Percentiles rank a stretch among this genome's conserved stretches.
Evolutionary conservation across 2,113 vertebrate genomes (phyloP).

Genomic region (Coregonus clupeaformis): DNA sequence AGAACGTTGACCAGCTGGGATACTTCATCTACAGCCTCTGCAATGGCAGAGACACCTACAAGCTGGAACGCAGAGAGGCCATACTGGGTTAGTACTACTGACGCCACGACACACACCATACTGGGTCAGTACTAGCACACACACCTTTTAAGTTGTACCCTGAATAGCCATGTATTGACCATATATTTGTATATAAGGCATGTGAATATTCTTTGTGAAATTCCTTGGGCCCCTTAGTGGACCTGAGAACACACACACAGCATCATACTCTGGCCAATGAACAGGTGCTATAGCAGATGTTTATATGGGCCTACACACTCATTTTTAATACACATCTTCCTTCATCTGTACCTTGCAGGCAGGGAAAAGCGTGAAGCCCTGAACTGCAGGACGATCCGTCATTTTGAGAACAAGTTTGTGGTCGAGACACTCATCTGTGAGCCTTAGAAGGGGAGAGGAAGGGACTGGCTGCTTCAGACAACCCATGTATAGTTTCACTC

Average conservation of each 20-base stretch:
- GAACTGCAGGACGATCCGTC: conserved; percentile 80
- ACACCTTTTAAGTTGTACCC: no score
- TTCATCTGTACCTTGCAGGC: conserved; percentile 63
- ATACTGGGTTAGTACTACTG: conserved; percentile 70
- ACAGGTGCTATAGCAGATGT: no score
- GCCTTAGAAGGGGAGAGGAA: conserved; percentile 49
- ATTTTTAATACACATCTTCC: not conserved
- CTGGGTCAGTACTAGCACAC: no score
- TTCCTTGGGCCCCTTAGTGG: no score
- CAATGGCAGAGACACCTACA: conserved; percentile 84
- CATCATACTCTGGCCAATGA: no score
- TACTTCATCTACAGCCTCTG: conserved; percentile 86
- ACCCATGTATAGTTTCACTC: conserved; percentile 27
- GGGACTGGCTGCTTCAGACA: not conserved
- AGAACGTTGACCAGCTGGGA: conserved; percentile 82
- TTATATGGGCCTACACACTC: not conserved
- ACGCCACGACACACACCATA: no score
- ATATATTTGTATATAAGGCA: no score
- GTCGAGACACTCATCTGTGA: conserved; percentile 86
- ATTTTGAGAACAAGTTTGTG: conserved; percentile 86
- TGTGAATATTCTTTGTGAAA: no score
- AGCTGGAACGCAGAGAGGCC: conserved; percentile 80
- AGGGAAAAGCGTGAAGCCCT: conserved; percentile 83
- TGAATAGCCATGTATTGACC: no score
- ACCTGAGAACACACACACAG: no score